Percentiles rank a stretch among this genome's conserved stretches.
Conservation (phyloP, 2,113 vertebrate species). For the Naja naja region DNA sequence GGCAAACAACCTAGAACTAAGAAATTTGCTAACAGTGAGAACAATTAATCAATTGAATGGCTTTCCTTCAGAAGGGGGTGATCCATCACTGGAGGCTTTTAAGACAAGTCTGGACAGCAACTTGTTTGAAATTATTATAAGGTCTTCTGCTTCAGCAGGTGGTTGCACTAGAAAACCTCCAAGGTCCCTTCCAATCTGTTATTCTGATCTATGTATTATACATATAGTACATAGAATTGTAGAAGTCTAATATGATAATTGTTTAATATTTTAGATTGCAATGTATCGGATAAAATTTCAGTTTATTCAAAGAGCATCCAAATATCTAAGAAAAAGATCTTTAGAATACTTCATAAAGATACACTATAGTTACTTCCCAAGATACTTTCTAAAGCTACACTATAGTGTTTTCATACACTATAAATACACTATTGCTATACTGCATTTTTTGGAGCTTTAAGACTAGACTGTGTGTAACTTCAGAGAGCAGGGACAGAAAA, state of each 20-base stretch:
- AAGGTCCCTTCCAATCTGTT: not conserved
- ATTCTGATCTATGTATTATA: not conserved
- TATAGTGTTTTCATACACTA: no score
- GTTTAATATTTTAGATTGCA: not conserved
- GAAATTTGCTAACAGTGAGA: not conserved
- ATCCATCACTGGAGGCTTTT: not conserved
- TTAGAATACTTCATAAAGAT: not conserved
- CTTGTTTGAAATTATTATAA: not conserved
- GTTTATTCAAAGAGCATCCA: not conserved
- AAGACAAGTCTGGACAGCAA: not conserved
- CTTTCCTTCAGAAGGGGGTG: not conserved
- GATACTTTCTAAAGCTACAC: no score
- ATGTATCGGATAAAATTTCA: not conserved
- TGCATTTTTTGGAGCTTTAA: not conserved
- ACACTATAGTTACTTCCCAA: no score
- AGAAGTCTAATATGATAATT: not conserved
- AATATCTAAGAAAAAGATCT: not conserved
- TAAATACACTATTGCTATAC: no score
- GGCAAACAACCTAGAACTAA: not conserved
- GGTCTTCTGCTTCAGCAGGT: not conserved
- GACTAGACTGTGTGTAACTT: not conserved
- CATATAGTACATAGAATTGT: not conserved
- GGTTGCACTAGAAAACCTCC: not conserved
- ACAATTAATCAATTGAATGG: not conserved
- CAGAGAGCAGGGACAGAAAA: not conserved